phyloP scores from a whole-genome alignment of 2,888 invertebrate genomes.

The Yponomeuta sedellus region DNA sequence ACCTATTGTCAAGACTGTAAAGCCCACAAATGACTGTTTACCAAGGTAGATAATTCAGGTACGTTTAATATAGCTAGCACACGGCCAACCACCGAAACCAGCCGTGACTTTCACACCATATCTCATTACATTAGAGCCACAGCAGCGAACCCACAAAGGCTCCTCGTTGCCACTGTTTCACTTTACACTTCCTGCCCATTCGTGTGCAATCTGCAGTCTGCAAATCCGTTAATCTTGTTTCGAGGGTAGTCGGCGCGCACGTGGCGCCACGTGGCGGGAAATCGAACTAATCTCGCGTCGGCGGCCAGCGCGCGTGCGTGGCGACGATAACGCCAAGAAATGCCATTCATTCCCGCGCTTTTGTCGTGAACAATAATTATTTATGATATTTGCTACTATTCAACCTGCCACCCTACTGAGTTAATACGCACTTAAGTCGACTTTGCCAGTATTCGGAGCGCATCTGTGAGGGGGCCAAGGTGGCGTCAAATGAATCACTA shows the following conservation, averaged over 20 bases:
- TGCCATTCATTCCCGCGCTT: constrained; percentile 72
- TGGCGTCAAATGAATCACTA: too few relatives aligned
- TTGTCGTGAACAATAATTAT: constrained; percentile 75
- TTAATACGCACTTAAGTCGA: constrained; percentile 50
- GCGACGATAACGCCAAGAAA: constrained; percentile 70
- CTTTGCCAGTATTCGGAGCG: constrained; percentile 28
- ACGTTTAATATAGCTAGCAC: neutral
- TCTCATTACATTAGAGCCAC: constrained; percentile 30
- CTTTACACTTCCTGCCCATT: constrained; percentile 75
- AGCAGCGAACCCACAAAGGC: constrained; percentile 55
- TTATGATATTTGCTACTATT: constrained; percentile 70
- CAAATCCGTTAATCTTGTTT: constrained; percentile 76
- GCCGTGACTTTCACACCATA: constrained; percentile 18
- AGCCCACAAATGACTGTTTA: too few relatives aligned
- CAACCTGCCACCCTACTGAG: constrained; percentile 56
- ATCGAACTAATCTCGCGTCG: constrained; percentile 71
- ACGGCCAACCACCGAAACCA: neutral
- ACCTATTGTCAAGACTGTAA: neutral
- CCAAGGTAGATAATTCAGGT: too few relatives aligned
- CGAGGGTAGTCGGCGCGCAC: constrained; percentile 56
- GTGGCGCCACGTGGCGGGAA: constrained; percentile 72
- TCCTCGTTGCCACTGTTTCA: constrained; percentile 72
- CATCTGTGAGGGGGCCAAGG: constrained; percentile 25
- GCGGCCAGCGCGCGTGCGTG: constrained; percentile 73
- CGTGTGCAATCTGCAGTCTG: constrained; percentile 76